phyloP scores from a whole-genome alignment of 2,888 invertebrate genomes.

The Sarcophaga variegata region DNA sequence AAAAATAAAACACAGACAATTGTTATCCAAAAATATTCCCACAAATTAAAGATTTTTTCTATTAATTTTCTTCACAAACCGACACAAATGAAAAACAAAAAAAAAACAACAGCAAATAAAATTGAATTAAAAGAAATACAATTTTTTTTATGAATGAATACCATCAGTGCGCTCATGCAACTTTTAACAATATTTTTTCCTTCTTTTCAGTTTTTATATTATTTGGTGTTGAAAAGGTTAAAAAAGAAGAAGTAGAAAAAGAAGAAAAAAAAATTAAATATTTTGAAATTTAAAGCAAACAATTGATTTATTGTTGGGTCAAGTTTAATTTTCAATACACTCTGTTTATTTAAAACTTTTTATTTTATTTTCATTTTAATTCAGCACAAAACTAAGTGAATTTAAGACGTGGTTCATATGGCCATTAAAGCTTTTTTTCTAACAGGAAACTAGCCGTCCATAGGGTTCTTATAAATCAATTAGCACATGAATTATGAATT shows the following conservation, averaged over 20 bases:
- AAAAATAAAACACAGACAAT: slow-evolving; percentile 31
- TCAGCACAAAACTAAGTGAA: slow-evolving; percentile 14
- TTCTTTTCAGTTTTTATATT: neutral
- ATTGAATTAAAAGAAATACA: too few relatives aligned
- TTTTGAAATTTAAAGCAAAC: slow-evolving; percentile 55
- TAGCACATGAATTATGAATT: slow-evolving; percentile 1
- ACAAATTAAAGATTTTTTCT: slow-evolving; percentile 50
- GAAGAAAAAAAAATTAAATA: slow-evolving; percentile 38
- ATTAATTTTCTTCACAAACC: slow-evolving; percentile 49
- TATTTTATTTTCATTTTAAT: neutral
- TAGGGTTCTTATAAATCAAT: too few relatives aligned
- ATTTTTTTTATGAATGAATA: slow-evolving; percentile 31
- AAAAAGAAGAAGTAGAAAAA: neutral
- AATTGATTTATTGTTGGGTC: slow-evolving; percentile 65
- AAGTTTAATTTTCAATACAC: slow-evolving; percentile 53
- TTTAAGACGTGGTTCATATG: slow-evolving; percentile 1
- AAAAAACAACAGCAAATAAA: neutral
- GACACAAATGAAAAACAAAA: slow-evolving; percentile 14
- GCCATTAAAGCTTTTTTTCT: too few relatives aligned
- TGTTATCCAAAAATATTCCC: slow-evolving; percentile 56
- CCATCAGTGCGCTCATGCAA: slow-evolving; percentile 18
- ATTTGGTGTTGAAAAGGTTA: slow-evolving; percentile 10
- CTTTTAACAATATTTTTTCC: slow-evolving; percentile 13
- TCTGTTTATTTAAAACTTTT: neutral
- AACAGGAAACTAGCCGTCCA: too few relatives aligned